A percentile compares a stretch with the other conserved stretches of the same genome.
Conservation (phyloP, 2,113 vertebrate genomes). For the Scatophagus argus region DNA sequence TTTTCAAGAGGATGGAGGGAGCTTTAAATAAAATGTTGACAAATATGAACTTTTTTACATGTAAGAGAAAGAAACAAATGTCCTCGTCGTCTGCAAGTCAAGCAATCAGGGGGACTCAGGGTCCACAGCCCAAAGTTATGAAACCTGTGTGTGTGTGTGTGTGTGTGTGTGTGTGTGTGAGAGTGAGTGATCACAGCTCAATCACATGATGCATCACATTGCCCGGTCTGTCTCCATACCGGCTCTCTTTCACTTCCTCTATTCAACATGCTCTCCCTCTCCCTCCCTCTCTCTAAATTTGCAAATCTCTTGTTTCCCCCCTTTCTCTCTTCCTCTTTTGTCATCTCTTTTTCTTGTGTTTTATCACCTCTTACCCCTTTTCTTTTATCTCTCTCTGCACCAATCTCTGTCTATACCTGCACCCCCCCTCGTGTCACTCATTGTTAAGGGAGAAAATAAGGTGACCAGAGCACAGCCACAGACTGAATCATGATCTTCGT, state of each 20-base stretch:
- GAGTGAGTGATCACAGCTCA: conserved; percentile 61
- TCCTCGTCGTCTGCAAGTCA: not conserved
- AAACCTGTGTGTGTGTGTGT: conserved; percentile 1
- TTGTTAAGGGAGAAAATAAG: not conserved
- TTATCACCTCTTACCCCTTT: too few relatives aligned
- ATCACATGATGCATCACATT: conserved; percentile 77
- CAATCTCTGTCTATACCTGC: not conserved
- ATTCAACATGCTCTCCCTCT: conserved; percentile 25
- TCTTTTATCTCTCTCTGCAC: not conserved
- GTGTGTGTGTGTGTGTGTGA: conserved; percentile 13
- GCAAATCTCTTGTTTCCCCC: not conserved
- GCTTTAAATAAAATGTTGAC: not conserved
- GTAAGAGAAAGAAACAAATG: not conserved
- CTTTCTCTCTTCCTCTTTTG: conserved; percentile 4
- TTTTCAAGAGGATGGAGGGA: too few relatives aligned
- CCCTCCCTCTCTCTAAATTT: not conserved
- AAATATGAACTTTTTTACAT: not conserved
- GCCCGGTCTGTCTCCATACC: conserved; percentile 42
- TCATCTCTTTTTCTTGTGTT: too few relatives aligned
- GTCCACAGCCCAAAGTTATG: not conserved
- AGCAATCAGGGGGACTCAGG: not conserved
- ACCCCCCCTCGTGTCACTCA: not conserved
- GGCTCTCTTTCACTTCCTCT: conserved; percentile 72
- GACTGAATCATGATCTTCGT: too few relatives aligned
- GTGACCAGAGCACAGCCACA: rapidly evolving